Percentiles rank a stretch among this genome's conserved stretches.
Conservation (phyloP, 2,888 invertebrate genomes). For the Linyphia triangularis region DNA sequence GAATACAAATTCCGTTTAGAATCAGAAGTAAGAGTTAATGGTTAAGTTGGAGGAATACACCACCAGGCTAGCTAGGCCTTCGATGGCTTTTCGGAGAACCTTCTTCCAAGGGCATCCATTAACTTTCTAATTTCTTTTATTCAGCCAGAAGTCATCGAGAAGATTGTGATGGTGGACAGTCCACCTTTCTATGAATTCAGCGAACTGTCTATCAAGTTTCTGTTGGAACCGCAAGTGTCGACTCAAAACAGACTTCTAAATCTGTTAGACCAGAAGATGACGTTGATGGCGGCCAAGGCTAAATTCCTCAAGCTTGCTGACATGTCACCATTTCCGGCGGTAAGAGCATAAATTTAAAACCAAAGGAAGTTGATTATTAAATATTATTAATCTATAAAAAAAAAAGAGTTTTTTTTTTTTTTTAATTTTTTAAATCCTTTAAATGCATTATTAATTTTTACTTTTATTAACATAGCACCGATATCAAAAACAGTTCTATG, state of each 20-base stretch:
- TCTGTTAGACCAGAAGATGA: background rate
- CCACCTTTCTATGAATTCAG: slow-evolving; percentile 12
- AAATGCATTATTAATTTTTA: too few relatives aligned
- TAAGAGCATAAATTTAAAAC: background rate
- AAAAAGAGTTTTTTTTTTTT: background rate
- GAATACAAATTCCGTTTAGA: too few relatives aligned
- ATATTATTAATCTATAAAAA: background rate
- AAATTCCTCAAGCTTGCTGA: background rate
- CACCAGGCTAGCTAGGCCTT: too few relatives aligned
- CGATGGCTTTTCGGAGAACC: too few relatives aligned
- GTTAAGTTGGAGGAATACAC: background rate
- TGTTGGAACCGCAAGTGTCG: background rate
- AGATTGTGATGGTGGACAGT: slow-evolving; percentile 21
- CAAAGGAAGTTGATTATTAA: background rate
- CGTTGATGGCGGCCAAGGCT: background rate
- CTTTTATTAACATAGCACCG: too few relatives aligned
- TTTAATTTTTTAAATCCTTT: background rate
- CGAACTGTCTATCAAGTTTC: background rate
- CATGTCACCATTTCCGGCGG: background rate
- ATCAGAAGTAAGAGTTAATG: too few relatives aligned
- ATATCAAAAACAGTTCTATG: too few relatives aligned
- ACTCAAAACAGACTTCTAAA: background rate
- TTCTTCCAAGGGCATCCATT: too few relatives aligned
- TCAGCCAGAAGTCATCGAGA: slow-evolving; percentile 14
- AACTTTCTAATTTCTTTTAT: too few relatives aligned